Evolutionary conservation across 2,797 vertebrate genomes (phyloP), one percentile per base, ranked within the genome.

Genomic region (Tamandua tetradactyla): DNA sequence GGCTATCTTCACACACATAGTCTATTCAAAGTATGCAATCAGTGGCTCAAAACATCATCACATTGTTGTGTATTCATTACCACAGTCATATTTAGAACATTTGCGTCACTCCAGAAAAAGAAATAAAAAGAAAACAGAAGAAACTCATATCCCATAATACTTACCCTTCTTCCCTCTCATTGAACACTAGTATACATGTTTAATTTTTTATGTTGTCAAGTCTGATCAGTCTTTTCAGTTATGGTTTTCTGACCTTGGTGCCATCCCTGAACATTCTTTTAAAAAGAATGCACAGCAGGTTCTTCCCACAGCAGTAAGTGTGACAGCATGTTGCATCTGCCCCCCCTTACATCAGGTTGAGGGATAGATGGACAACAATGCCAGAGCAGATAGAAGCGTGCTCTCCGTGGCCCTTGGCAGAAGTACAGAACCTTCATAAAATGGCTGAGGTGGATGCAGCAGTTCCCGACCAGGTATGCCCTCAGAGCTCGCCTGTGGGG

Each of bases 371-470:
- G 72, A 30, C 35, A n/a, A 42, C n/a, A 17, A 32, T 2, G 22
- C 22, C 3, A 3, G 90, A 35, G 64, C 47, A 18, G 20, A 30
- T 47, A 25, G 25, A 22, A 32, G 55, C 11, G 1, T 2, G 15
- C 32, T 30, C 11, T 44, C 11, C 20, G 8, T 20, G 0, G 14
- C 27, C 72, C 37, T n/a, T 13, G 20, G 30, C 44, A 40, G 72
- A 35, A 47, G 18, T 4, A 42, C 71, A 52, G 57, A 61, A n/a
- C 35, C 62, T 49, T 10, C n/a, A 0, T 2, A 3, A 35, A 15
- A 55, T 12, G 27, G 4, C 12, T 0, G 0, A 4, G 18, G 17
- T 44, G 23, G 68, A 22, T 1, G 10, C 8, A 6, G 44, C 32
- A 25, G 14, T 35, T 86, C 27, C 80, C 0, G 4, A 57, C 47